Evolutionary conservation across 2,888 invertebrate genomes (phyloP).

Genomic region (Drosophila falleni): DNA sequence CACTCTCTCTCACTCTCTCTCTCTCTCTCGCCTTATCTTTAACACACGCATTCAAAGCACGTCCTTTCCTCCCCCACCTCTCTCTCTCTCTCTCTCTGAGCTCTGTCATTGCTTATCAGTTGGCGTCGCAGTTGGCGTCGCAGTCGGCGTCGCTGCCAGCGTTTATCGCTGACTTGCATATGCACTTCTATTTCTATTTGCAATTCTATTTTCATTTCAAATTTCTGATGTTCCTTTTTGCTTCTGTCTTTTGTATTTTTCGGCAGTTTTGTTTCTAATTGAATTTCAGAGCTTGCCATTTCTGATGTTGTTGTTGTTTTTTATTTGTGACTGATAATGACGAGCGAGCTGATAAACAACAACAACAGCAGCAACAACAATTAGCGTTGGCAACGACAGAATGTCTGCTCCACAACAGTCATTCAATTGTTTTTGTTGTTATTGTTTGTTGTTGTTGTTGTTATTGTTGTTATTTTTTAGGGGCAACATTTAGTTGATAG

Average conservation of each 20-base stretch:
- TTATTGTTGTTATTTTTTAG: neutral
- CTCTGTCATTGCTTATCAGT: conserved; percentile 56
- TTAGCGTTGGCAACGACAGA: conserved; percentile 41
- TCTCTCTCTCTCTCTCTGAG: neutral
- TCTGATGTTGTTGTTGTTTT: conserved; percentile 10
- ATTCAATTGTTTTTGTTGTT: neutral
- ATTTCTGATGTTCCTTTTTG: conserved; percentile 17
- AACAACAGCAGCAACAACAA: conserved; percentile 12
- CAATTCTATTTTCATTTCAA: conserved; percentile 29
- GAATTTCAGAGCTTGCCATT: conserved; percentile 27
- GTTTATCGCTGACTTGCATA: conserved; percentile 40
- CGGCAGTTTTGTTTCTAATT: conserved; percentile 41
- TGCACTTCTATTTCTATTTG: conserved; percentile 49
- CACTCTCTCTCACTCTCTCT: neutral
- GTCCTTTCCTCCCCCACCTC: conserved; percentile 15
- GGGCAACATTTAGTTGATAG: neutral
- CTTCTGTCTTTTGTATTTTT: conserved; percentile 2
- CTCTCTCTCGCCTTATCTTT: neutral
- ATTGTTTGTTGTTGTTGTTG: neutral
- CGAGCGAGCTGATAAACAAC: conserved; percentile 53
- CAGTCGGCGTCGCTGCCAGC: conserved; percentile 30
- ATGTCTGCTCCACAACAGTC: conserved; percentile 34
- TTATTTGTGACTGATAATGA: conserved; percentile 48
- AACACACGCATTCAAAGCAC: neutral
- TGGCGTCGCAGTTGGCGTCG: conserved; percentile 11